phyloP scores from a whole-genome alignment of 2,113 vertebrate genomes.

The Mesembrinibis cayennensis region DNA sequence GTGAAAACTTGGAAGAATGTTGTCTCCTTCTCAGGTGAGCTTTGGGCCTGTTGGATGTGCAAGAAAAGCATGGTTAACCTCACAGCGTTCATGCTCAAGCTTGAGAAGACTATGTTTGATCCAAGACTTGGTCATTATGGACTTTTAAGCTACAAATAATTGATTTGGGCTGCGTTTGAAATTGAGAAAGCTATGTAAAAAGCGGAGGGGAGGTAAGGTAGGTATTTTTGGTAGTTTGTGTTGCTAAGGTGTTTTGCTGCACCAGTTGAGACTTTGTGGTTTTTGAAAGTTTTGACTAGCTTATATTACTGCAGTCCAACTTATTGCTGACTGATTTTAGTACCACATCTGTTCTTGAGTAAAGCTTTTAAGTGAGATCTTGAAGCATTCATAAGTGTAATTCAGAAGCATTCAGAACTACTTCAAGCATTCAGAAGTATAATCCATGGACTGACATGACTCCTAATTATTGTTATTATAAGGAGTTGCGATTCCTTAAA shows the following conservation, averaged over 20 bases:
- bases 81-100: neutral
- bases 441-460: neutral
- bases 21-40: neutral
- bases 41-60: neutral
- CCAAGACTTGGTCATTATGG: neutral
- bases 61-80: neutral
- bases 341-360: neutral
- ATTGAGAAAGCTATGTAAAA: neutral
- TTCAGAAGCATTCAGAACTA: neutral
- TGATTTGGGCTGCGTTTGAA: neutral
- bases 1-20: neutral
- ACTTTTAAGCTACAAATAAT: neutral
- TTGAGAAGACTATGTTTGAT: neutral
- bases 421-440: neutral
- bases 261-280: neutral
- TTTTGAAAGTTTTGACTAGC: neutral
- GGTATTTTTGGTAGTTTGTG: neutral
- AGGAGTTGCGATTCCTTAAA: neutral
- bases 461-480: neutral
- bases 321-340: neutral
- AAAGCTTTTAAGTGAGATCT: neutral
- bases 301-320: neutral
- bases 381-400: neutral
- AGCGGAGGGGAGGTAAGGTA: neutral
- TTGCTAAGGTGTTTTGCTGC: neutral